Base-by-base conservation (phyloP, 2,113 vertebrate genomes). In the Promerops cafer region DNA sequence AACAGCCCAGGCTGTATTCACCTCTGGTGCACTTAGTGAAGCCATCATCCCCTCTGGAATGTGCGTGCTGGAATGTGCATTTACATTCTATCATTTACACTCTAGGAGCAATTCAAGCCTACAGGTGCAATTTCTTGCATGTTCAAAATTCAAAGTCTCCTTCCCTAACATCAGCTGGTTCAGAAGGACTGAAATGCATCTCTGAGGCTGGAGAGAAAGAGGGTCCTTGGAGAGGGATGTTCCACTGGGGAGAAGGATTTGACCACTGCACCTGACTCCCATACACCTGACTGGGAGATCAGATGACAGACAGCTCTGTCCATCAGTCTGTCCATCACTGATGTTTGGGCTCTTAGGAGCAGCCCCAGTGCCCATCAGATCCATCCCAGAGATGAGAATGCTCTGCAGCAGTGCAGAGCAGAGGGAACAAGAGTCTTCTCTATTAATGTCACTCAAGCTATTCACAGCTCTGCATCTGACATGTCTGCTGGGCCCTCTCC, bases 71-170 rank as follows among this genome's bases (percentile, higher is more conserved):
- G 75, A 77, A 74, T 1, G 28, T 8, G 11, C 61, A 45, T 93
- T 91, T 85, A 76, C 78, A 79, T 76, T 75, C 90, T 33, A 76
- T 59, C 84, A 50, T 79, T 75, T 89, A 64, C 59, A 39, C 44
- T 47, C 90, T 14, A 1, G 82, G 59, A 91, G 80, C 56, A 65
- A 92, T 80, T 65, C 77, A 84, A 89, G 52, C 56, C 87, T 70
- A 54, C 59, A 54, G 86, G 74, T 54, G 71, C 47, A 42, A n/a
- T 37, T 79, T 82, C 70, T 68, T 54, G 40, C 83, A 56, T 44
- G 49, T 16, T 93, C 65, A 71, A 81, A 68, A 93, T 77, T 71
- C 64, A 35, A 53, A 84, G 22, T 37, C 52, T 89, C 53, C 24
- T 68, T 64, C 53, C 83, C 27, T 52, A 47, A 30, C 27, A 33